phyloP scores from a whole-genome alignment of 1,140 invertebrate species.

The Heliconius eleuchia region DNA sequence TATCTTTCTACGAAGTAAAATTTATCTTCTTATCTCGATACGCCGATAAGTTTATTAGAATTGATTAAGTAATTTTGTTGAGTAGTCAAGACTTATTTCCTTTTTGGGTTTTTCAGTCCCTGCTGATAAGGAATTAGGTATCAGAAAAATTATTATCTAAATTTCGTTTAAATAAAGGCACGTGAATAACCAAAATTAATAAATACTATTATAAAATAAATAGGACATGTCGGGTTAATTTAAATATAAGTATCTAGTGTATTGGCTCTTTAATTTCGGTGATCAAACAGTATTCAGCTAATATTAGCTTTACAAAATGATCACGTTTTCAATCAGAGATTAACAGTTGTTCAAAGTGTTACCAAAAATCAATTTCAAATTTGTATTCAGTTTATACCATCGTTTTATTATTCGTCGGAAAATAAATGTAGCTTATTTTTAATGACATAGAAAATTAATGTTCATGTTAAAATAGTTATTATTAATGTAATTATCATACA shows the following conservation, averaged over 20 bases:
- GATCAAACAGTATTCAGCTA: constrained; percentile 11
- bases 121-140: no score
- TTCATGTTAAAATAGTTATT: no score
- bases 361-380: neutral
- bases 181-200: no score
- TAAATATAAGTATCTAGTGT: neutral
- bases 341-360: constrained; percentile 10
- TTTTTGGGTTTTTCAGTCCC: neutral
- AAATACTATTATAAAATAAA: neutral
- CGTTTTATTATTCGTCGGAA: neutral
- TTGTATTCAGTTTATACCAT: neutral
- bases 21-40: neutral
- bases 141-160: no score
- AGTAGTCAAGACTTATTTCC: neutral
- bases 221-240: neutral
- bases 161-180: no score
- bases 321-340: constrained; percentile 8
- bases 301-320: constrained; percentile 10
- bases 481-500: no score
- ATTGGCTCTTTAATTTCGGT: neutral
- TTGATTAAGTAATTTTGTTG: neutral
- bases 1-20: neutral
- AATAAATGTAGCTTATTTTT: neutral
- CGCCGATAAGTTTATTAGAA: neutral
- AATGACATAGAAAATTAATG: neutral